phyloP scores from a whole-genome alignment of 2,797 vertebrate genomes.

The Uromys caudimaculatus region DNA sequence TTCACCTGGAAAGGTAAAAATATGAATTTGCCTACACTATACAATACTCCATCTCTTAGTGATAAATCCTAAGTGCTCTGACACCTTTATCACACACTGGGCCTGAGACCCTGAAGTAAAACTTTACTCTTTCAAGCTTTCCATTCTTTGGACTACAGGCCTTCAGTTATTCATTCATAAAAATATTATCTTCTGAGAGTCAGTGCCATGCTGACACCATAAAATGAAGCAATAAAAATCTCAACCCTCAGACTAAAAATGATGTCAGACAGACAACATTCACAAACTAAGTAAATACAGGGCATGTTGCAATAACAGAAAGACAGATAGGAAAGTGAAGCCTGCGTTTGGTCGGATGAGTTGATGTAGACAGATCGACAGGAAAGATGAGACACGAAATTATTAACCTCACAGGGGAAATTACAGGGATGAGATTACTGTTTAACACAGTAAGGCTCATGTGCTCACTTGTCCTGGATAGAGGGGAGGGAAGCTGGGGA shows the following conservation, averaged over 20 bases:
- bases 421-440: neutral
- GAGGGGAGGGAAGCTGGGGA: too few species aligned
- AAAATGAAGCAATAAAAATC: neutral
- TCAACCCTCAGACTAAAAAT: neutral
- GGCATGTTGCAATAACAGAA: neutral
- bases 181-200: neutral
- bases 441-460: neutral
- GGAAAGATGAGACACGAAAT: neutral
- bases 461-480: neutral
- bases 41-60: slow-evolving; percentile 16
- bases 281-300: neutral
- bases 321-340: neutral
- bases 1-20: neutral
- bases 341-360: neutral
- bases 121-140: neutral
- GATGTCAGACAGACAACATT: neutral
- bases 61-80: neutral
- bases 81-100: neutral
- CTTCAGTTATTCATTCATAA: neutral
- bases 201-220: neutral
- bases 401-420: neutral
- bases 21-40: neutral
- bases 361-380: neutral
- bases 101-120: neutral
- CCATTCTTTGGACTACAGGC: neutral